These are phyloP conservation scores for Paralichthys olivaceus DNA, from an alignment of 2,113 vertebrate genomes.

Conservation along the genomic window DNA sequence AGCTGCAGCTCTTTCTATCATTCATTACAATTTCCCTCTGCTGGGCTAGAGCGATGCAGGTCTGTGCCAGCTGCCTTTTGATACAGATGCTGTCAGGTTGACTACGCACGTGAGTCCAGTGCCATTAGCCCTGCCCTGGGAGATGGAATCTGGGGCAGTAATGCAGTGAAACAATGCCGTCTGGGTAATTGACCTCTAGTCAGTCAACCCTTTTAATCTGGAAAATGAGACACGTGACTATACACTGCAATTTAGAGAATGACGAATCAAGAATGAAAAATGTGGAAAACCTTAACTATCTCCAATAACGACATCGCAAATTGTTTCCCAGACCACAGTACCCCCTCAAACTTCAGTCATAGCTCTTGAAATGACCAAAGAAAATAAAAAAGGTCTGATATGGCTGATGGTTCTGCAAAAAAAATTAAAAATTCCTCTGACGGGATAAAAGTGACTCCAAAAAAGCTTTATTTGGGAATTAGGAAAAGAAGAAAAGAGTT, in stretches of 20 bases:
- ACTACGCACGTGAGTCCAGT: constrained; percentile 45
- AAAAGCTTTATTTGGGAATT: neutral
- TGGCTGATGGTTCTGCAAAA: too few relatives aligned
- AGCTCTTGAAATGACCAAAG: neutral
- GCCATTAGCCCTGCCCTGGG: constrained; percentile 41
- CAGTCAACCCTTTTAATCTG: constrained; percentile 48
- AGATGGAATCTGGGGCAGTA: constrained; percentile 55
- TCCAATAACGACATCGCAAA: constrained; percentile 14
- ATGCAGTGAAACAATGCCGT: constrained; percentile 51
- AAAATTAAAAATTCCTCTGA: too few relatives aligned
- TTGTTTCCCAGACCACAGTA: constrained; percentile 19
- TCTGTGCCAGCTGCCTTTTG: constrained; percentile 49
- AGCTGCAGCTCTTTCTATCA: constrained; percentile 65
- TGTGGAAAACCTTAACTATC: neutral
- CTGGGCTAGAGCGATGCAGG: constrained; percentile 7
- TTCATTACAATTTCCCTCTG: constrained; percentile 60
- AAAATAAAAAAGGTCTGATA: neutral
- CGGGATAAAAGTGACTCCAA: neutral
- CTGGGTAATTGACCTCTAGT: constrained; percentile 40
- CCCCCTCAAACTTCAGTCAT: neutral
- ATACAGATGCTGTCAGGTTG: constrained; percentile 21
- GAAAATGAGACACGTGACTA: constrained; percentile 45
- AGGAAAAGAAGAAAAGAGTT: neutral
- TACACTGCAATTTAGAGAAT: constrained; percentile 26
- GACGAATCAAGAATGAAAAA: neutral